Evolutionary conservation across 2,113 vertebrate genomes (phyloP), one percentile per base, ranked within the genome.

Genomic region (Oncorhynchus kisutch): DNA sequence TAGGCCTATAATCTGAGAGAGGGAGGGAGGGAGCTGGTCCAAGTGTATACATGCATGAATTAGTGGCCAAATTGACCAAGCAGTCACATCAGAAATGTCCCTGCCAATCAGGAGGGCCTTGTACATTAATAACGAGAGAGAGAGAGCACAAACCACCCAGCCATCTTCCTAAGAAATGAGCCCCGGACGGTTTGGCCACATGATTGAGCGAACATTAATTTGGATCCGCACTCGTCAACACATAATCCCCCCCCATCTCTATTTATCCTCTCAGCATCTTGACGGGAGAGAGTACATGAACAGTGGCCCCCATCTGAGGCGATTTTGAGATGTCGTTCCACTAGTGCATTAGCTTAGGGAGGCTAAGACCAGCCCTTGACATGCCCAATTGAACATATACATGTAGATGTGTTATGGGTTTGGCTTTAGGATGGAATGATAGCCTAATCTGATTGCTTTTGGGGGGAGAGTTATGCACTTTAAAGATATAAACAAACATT

Each of bases 191-290:
- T 54, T 54, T 54, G 75, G 73, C 69, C 0, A 81, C 71, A 68
- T 88, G 88, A 90, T 86, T 88, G 88, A 89, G 76, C 84, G 66
- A 72, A 66, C 75, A 72, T 90, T 91, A 87, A 93, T 93, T 92
- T 91, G 83, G 87, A 91, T 89, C 87, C 78, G 88, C 90, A 88
- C 89, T 87, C 82, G 81, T 76, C 27, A 73, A 76, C 71, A 85
- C 85, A 84, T 92, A 92, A 92, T 92, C 91, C 92, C 86, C 86
- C 82, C 85, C 88, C 86, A 90, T 89, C 88, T 91, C 85, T 88
- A 85, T 89, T 89, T 89, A 88, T 92, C 89, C 88, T 82, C 87
- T 90, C 87, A 82, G 81, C 88, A 91, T 92, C 92, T 92, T 88
- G 91, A 91, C 73, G 81, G 82, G 86, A 84, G 84, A 67, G 81